Base-by-base conservation (phyloP, 2,113 vertebrate species). In the Cryptomyrus ogoouensis region DNA sequence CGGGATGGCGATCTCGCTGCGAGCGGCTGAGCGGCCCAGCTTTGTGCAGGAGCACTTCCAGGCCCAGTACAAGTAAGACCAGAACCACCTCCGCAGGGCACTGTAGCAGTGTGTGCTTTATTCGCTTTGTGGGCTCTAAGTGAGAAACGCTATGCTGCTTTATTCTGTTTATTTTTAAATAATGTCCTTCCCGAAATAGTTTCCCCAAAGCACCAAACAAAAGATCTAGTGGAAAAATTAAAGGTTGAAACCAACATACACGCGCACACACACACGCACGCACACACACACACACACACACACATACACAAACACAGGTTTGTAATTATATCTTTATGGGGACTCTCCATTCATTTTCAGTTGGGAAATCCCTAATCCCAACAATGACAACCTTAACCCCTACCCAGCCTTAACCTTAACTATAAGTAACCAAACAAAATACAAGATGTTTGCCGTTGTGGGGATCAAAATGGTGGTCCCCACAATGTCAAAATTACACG, bases 21-120 rank as follows among this genome's bases (percentile, higher is more conserved):
- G 94, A 92, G 89, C 91, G 53, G 90, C 90, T 53, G 47, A 93
- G 88, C 94, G 92, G 88, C 93, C 94, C 94, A 96, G 96, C 94
- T 96, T 96, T 84, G 95, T 96, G 89, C 95, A 96, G 93, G 94
- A 95, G 58, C 96, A 95, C 89, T 96, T 96, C 91, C 96, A 96
- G 93, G 96, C 96, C 12, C 96, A 95, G 91, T 96, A 96, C 93
- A 96, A 96, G 96, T 96, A 90, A 95, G 96, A 95, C n/a, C 53
- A 42, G 56, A 53, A 10, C 21, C 49, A 17, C 35, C 27, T 44
- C 19, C 53, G 74, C 47, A 87, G 27, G 39, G 39, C 84, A 90
- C 3, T 8, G 0, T 46, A 77, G 58, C 66, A 4, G n/a, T 83
- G 27, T 89, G 12, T 12, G 39, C 31, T 39, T 47, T 74, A 17